phyloP scores from a whole-genome alignment of 2,113 vertebrate species.

The Pedetes capensis region DNA sequence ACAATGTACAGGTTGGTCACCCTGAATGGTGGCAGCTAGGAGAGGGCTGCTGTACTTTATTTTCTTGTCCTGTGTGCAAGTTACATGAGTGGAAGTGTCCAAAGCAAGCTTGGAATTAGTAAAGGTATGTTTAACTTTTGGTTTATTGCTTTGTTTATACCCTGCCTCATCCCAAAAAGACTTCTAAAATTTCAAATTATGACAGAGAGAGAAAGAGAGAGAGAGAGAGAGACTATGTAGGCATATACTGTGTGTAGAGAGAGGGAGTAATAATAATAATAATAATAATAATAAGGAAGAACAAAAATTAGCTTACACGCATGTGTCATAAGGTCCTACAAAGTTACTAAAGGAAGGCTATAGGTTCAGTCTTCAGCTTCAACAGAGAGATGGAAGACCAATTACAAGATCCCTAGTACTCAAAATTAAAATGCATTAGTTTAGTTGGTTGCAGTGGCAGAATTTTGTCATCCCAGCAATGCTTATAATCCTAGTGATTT shows the following conservation, averaged over 20 bases:
- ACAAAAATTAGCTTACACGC: background rate
- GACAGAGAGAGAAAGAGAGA: background rate
- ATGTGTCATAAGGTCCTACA: background rate
- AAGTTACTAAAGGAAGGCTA: background rate
- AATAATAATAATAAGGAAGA: background rate
- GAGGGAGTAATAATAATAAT: background rate
- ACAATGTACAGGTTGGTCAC: background rate
- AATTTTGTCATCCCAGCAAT: no score
- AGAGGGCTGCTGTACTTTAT: background rate
- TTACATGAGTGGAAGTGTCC: background rate
- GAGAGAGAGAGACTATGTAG: no score
- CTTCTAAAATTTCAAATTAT: background rate
- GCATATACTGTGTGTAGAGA: no score
- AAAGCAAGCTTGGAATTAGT: background rate
- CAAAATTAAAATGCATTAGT: slow-evolving; percentile 14
- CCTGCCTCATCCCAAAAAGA: background rate
- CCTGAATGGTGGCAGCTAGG: background rate
- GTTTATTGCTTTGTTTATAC: background rate
- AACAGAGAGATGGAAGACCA: background rate
- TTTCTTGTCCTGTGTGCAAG: background rate
- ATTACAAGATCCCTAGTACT: background rate
- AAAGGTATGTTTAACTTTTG: background rate
- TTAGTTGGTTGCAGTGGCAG: no score
- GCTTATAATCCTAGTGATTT: no score
- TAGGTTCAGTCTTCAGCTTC: background rate